These are phyloP conservation scores for Iphiclides podalirius DNA, from an alignment of 2,888 invertebrate species.

Conservation along the genomic window DNA sequence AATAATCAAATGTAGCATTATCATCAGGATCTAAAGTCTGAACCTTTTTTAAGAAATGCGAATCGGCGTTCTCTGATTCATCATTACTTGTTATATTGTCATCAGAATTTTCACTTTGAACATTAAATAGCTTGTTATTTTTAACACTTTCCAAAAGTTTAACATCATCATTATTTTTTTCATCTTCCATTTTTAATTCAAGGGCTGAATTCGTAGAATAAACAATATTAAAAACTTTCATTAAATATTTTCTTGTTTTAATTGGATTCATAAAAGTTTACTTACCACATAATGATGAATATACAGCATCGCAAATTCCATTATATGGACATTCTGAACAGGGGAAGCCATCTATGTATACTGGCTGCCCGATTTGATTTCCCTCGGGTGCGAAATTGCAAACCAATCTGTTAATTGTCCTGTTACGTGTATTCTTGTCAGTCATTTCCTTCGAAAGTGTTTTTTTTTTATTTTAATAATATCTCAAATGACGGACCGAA, in stretches of 20 bases:
- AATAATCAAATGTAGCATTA: constrained; percentile 49
- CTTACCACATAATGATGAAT: constrained; percentile 54
- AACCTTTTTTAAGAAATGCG: neutral
- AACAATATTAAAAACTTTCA: no score
- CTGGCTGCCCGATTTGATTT: constrained; percentile 45
- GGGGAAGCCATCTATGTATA: constrained; percentile 52
- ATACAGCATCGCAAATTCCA: constrained; percentile 43
- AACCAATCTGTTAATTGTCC: constrained; percentile 59
- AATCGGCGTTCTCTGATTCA: neutral
- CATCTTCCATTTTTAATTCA: neutral
- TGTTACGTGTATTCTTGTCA: constrained; percentile 34
- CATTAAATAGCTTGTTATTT: neutral
- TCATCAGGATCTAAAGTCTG: constrained; percentile 26
- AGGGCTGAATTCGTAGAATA: neutral
- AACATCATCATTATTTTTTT: neutral
- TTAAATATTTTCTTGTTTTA: no score
- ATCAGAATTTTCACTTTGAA: neutral
- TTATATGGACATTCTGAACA: constrained; percentile 52
- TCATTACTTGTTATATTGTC: constrained; percentile 6
- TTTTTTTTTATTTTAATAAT: no score
- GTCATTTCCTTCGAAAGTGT: constrained; percentile 18
- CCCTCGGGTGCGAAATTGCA: constrained; percentile 68
- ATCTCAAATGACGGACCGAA: no score
- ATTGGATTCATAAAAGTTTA: constrained; percentile 12
- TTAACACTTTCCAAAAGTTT: neutral